These are phyloP conservation scores for Nemapogon koenigi DNA, from an alignment of 2,888 invertebrate genomes.

Conservation along the genomic window DNA sequence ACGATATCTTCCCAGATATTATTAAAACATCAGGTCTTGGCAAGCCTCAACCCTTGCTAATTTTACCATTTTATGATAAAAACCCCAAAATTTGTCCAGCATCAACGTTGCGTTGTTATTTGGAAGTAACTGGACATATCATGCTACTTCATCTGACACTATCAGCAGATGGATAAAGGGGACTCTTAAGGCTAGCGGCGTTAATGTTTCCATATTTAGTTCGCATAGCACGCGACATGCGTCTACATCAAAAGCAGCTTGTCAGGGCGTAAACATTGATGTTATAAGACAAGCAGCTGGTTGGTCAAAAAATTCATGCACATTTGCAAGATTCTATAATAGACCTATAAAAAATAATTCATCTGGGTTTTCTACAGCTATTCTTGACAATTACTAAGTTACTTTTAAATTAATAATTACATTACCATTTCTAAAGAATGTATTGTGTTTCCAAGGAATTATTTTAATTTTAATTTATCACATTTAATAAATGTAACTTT, in stretches of 20 bases:
- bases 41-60: background rate
- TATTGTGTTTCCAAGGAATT: no score
- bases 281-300: background rate
- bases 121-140: background rate
- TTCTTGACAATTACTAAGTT: no score
- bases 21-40: conserved; percentile 1
- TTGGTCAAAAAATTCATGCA: background rate
- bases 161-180: background rate
- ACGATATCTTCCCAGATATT: conserved; percentile 5
- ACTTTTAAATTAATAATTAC: no score
- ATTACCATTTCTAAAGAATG: no score
- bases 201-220: background rate
- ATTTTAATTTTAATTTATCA: no score
- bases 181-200: background rate
- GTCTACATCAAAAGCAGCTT: background rate
- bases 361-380: no score
- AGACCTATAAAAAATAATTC: background rate
- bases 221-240: background rate
- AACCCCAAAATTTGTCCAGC: conserved; percentile 1
- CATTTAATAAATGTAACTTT: no score
- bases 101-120: background rate
- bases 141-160: background rate
- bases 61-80: background rate
- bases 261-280: background rate
- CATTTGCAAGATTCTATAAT: background rate